phyloP scores from a whole-genome alignment of 2,113 vertebrate species.

The Leiothrix lutea region DNA sequence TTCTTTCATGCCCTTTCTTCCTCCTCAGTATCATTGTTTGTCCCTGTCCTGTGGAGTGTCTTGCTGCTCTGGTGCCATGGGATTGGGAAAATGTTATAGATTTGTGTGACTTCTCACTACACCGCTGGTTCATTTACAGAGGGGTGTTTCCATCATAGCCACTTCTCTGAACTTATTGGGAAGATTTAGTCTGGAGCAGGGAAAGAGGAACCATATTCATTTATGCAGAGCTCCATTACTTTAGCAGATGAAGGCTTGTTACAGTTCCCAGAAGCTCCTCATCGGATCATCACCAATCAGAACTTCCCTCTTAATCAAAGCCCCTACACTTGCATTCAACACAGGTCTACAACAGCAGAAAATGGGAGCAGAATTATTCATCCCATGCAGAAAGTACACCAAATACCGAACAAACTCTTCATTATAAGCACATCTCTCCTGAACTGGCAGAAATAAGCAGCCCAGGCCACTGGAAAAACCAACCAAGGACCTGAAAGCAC shows the following conservation, averaged over 20 bases:
- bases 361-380: neutral
- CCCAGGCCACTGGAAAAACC: neutral
- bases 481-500: neutral
- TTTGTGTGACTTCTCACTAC: neutral
- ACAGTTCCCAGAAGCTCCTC: neutral
- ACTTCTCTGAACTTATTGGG: neutral
- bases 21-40: neutral
- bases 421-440: neutral
- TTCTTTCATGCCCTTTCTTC: neutral
- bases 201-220: neutral
- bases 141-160: neutral
- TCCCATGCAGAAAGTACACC: neutral
- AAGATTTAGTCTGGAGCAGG: neutral
- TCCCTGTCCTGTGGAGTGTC: neutral
- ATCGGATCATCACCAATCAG: neutral
- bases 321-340: neutral
- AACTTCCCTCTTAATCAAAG: neutral
- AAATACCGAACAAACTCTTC: neutral
- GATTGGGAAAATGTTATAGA: neutral
- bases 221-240: neutral
- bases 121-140: neutral
- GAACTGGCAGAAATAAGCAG: neutral
- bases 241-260: neutral
- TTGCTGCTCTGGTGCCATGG: neutral
- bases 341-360: neutral